Conservation (phyloP, 2,113 vertebrate genomes). For the Enhydra lutris region DNA sequence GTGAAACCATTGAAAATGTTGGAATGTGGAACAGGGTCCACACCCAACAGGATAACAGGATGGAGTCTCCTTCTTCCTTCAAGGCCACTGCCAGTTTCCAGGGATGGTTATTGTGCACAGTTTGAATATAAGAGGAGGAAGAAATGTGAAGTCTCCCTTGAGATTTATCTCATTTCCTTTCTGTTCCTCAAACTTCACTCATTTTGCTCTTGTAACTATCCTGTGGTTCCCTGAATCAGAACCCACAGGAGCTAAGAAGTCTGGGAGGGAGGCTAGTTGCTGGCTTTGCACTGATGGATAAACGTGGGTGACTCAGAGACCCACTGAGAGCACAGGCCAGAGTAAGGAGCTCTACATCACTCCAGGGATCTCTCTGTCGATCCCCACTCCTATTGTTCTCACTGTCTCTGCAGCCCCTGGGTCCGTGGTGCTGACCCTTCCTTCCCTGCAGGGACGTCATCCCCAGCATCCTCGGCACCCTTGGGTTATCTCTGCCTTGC, state of each 20-base stretch:
- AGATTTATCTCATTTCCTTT: background rate
- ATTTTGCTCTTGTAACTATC: background rate
- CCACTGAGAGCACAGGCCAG: rapidly evolving
- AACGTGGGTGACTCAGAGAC: rapidly evolving
- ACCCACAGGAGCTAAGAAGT: background rate
- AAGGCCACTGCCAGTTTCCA: background rate
- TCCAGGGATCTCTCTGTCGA: background rate
- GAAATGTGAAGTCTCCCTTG: too few species aligned
- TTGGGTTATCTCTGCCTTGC: background rate
- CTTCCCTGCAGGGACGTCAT: rapidly evolving
- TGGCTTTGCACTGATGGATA: background rate
- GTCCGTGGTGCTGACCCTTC: background rate
- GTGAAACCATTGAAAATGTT: rapidly evolving
- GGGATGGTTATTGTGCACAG: rapidly evolving
- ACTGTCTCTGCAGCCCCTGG: background rate
- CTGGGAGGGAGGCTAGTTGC: background rate
- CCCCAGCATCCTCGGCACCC: rapidly evolving
- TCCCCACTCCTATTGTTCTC: too few species aligned
- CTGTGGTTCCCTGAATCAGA: background rate
- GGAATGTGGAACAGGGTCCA: background rate
- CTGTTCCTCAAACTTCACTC: background rate
- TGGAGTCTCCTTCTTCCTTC: background rate
- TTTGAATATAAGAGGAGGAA: background rate
- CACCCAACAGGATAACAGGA: background rate
- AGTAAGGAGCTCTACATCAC: background rate